Conservation (phyloP, 2,797 vertebrate genomes). For the Neosilurus hyrtlii region DNA sequence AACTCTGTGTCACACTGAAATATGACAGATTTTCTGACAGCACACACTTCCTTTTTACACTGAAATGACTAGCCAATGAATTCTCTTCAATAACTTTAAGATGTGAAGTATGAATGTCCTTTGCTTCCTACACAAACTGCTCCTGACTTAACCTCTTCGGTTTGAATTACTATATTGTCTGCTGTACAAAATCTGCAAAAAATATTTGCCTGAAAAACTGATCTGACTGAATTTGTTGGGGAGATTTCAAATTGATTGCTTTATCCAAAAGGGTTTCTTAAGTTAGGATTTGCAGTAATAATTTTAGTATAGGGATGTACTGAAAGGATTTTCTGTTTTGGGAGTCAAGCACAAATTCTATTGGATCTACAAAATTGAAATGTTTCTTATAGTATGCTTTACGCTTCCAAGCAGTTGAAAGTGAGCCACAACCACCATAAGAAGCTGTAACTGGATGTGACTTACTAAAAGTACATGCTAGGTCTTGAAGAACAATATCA, state of each 20-base stretch:
- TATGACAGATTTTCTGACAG: not conserved
- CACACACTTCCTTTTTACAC: not conserved
- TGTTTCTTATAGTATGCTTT: not conserved
- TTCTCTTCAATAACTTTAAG: not conserved
- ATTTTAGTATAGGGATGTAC: not conserved
- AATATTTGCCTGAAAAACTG: constrained; percentile 4
- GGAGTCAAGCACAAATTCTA: not conserved
- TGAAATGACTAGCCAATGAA: not conserved
- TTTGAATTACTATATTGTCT: not conserved
- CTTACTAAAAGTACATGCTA: not conserved
- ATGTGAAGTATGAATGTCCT: not conserved
- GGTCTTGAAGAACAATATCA: not conserved
- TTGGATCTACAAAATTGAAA: not conserved
- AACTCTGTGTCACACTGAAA: not conserved
- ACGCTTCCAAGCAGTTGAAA: not conserved
- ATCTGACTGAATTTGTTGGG: not conserved
- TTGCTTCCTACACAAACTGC: not conserved
- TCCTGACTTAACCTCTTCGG: not conserved
- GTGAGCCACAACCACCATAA: not conserved
- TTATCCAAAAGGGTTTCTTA: not conserved
- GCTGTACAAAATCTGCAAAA: not conserved
- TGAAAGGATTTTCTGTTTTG: not conserved
- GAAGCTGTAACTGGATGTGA: not conserved
- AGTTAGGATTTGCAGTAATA: not conserved
- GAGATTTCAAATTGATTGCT: not conserved